Evolutionary conservation across 2,797 vertebrate genomes (phyloP).

Genomic region (Oryzias sinensis): DNA sequence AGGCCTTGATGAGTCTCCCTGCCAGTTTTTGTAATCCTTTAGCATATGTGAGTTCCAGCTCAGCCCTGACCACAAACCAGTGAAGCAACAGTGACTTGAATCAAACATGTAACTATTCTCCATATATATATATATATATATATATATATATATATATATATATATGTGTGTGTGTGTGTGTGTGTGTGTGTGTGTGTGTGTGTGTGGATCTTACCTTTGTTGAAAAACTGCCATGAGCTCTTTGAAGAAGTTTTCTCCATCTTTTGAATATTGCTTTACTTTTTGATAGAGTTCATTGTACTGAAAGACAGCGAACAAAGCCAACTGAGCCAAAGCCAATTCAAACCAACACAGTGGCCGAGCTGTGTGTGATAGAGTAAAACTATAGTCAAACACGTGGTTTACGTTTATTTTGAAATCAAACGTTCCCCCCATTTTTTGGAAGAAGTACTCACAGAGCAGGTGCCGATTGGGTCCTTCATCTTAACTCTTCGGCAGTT

Average conservation of each 20-base stretch:
- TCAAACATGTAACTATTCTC: conserved; percentile 34
- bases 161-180: no score
- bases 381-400: background rate
- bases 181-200: no score
- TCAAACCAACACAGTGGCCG: background rate
- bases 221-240: conserved; percentile 85
- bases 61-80: conserved; percentile 69
- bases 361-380: background rate
- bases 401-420: conserved; percentile 4
- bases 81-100: conserved; percentile 14
- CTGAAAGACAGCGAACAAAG: conserved; percentile 68
- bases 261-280: conserved; percentile 85
- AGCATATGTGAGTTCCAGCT: conserved; percentile 83
- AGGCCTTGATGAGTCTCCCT: conserved; percentile 80
- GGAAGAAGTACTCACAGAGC: conserved; percentile 80
- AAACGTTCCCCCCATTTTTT: conserved; percentile 3
- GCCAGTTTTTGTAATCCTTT: conserved; percentile 87
- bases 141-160: no score
- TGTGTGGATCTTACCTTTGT: conserved; percentile 77
- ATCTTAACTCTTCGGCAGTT: conserved; percentile 74
- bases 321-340: background rate
- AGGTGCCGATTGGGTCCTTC: conserved; percentile 83
- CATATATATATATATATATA: no score
- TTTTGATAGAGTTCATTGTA: conserved; percentile 87
- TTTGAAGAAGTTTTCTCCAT: conserved; percentile 87